Conservation (phyloP, 2,113 vertebrate species). For the Paradoxurus hermaphroditus region DNA sequence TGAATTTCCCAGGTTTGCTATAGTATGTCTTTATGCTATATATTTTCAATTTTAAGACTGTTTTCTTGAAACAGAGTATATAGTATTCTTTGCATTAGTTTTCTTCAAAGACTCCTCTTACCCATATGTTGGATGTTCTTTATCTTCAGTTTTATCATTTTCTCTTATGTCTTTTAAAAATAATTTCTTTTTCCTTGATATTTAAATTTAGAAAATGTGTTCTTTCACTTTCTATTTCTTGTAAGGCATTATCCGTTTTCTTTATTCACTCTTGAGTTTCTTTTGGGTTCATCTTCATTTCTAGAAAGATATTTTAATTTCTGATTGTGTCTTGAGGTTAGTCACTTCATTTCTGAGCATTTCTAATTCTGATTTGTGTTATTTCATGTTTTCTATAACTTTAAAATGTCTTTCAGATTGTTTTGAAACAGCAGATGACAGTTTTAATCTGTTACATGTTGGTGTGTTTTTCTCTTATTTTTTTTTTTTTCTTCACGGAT, state of each 20-base stretch:
- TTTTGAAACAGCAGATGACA: not conserved
- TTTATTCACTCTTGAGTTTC: not conserved
- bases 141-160: not conserved
- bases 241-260: not conserved
- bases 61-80: not conserved
- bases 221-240: not conserved
- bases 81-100: not conserved
- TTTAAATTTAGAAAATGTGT: not conserved
- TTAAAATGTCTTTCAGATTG: not conserved
- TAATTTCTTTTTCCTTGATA: not conserved
- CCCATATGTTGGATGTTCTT: not conserved
- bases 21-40: not conserved
- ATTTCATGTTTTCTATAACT: conserved; percentile 5
- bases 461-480: not conserved
- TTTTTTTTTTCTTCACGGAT: not conserved
- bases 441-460: not conserved
- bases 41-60: conserved; percentile 12
- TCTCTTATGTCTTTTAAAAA: not conserved
- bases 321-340: not conserved
- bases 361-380: conserved; percentile 9
- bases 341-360: not conserved
- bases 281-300: not conserved
- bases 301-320: not conserved
- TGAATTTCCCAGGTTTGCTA: not conserved
- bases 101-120: not conserved